These are phyloP conservation scores for Phallusia fumigata DNA, from an alignment of 23 tunicate species.

Conservation along the genomic window DNA sequence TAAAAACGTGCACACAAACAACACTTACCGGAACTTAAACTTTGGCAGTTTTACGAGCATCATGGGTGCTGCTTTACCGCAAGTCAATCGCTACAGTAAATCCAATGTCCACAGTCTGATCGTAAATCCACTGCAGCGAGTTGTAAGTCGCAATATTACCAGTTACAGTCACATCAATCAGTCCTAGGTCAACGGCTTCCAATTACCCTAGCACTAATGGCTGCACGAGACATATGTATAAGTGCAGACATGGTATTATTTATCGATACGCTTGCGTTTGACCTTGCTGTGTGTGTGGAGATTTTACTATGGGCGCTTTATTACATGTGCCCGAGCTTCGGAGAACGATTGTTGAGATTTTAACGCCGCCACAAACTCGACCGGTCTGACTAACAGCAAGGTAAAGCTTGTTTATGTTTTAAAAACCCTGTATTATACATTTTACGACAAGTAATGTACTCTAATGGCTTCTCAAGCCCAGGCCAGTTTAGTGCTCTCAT, in stretches of 20 bases:
- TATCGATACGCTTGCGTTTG: slow-evolving; percentile 4
- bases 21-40: slow-evolving; percentile 54
- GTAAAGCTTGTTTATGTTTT: too few species aligned
- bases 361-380: too few species aligned
- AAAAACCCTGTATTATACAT: too few species aligned
- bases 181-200: not conserved
- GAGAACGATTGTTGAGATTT: too few species aligned
- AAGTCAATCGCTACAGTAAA: not conserved
- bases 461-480: too few species aligned
- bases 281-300: not conserved
- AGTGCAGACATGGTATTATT: not conserved
- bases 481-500: too few species aligned
- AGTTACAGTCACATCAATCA: not conserved
- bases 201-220: not conserved
- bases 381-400: too few species aligned
- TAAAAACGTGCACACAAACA: not conserved
- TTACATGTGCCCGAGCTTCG: too few species aligned
- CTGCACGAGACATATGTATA: not conserved
- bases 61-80: not conserved
- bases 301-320: not conserved
- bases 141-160: not conserved
- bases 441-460: too few species aligned
- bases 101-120: too few species aligned
- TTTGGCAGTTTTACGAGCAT: slow-evolving; percentile 63
- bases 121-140: not conserved